phyloP scores from a whole-genome alignment of 2,888 invertebrate genomes.

The Linyphia triangularis region DNA sequence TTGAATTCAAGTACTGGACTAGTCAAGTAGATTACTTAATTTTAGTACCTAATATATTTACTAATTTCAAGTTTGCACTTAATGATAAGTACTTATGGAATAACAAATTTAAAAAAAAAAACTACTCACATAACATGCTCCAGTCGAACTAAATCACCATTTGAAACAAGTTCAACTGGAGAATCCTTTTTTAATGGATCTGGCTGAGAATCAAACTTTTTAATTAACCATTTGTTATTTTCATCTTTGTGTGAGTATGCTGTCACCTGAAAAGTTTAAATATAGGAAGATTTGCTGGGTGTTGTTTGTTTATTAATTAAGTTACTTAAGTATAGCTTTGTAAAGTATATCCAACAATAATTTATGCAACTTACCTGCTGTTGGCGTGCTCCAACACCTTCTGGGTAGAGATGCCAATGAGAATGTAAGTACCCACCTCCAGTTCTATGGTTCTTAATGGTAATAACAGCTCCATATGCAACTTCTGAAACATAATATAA shows the following conservation, averaged over 20 bases:
- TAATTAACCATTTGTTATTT: constrained; percentile 88
- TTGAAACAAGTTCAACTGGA: constrained; percentile 84
- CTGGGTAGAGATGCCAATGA: constrained; percentile 96
- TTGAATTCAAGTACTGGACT: too few species aligned
- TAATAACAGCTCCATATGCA: constrained; percentile 92
- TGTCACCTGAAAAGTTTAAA: constrained; percentile 87
- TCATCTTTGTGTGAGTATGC: constrained; percentile 98
- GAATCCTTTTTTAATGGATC: constrained; percentile 78
- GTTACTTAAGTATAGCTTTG: too few species aligned
- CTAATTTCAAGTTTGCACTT: too few species aligned
- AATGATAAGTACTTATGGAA: too few species aligned
- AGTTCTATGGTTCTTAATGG: constrained; percentile 95
- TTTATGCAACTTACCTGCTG: too few species aligned
- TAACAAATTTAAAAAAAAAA: too few species aligned
- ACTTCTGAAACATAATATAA: constrained; percentile 82
- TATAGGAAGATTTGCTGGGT: too few species aligned
- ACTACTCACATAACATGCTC: constrained; percentile 84
- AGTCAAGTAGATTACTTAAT: too few species aligned
- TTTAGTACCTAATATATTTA: too few species aligned
- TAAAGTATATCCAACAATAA: too few species aligned
- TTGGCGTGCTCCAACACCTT: constrained; percentile 91
- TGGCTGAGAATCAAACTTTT: constrained; percentile 82
- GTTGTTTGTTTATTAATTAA: too few species aligned
- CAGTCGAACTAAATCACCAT: constrained; percentile 92
- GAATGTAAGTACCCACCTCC: constrained; percentile 98